A percentile compares a stretch with the other conserved stretches of the same genome.
phyloP scores from a whole-genome alignment of 1,140 invertebrate species.

The Pomacea maculata region DNA sequence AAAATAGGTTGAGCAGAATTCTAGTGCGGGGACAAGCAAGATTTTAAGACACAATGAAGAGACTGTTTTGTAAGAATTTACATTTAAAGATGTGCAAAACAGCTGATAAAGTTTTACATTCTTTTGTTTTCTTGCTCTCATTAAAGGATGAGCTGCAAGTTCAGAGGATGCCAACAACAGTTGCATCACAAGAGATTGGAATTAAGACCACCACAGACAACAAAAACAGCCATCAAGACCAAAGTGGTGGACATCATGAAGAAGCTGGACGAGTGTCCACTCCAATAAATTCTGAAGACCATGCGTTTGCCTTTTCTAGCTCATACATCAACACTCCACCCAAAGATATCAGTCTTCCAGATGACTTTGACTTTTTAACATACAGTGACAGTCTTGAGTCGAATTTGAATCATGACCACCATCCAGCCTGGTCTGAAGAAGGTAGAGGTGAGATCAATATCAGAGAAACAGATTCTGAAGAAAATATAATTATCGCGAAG shows the following conservation, averaged over 20 bases:
- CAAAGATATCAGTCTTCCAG: neutral
- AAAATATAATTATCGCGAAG: neutral
- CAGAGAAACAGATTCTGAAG: neutral
- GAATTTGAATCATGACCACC: neutral
- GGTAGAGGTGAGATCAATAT: neutral
- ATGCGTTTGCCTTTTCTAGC: too few species aligned
- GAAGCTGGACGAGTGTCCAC: neutral
- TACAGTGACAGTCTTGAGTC: neutral
- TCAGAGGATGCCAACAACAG: too few species aligned
- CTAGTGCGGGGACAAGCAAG: too few species aligned
- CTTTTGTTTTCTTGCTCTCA: too few species aligned
- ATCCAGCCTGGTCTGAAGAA: neutral
- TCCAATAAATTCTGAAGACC: neutral
- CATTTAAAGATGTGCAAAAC: too few species aligned
- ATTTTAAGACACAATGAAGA: too few species aligned
- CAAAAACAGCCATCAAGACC: neutral
- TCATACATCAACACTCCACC: neutral
- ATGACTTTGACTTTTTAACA: conserved; percentile 1
- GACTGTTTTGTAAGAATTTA: too few species aligned
- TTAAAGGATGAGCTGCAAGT: too few species aligned
- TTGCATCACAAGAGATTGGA: too few species aligned
- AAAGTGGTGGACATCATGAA: neutral
- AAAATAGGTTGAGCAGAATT: too few species aligned
- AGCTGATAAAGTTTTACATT: too few species aligned
- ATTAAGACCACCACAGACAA: too few species aligned